Evolutionary conservation across 2,113 vertebrate species (phyloP).

Genomic region (Microcebus lehilahytsara): DNA sequence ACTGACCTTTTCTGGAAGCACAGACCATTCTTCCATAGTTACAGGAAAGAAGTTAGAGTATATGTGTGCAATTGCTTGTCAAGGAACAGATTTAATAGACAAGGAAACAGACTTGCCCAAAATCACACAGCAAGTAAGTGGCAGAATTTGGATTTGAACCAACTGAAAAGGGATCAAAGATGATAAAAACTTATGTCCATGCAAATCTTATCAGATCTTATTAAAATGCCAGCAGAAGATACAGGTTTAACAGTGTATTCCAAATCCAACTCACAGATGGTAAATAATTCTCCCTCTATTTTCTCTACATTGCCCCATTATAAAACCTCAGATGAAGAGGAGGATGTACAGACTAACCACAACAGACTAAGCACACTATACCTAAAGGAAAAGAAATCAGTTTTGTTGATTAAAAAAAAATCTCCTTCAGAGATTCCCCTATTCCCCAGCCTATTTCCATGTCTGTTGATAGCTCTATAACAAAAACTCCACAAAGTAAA

Average conservation of each 20-base stretch:
- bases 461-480: background rate
- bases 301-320: background rate
- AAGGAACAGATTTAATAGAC: background rate
- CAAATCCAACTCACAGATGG: background rate
- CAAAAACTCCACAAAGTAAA: conserved; percentile 23
- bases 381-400: background rate
- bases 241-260: background rate
- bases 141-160: conserved; percentile 25
- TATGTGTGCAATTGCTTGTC: background rate
- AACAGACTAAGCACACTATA: background rate
- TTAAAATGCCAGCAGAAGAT: background rate
- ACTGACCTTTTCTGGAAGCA: background rate
- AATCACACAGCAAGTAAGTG: background rate
- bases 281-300: conserved; percentile 14
- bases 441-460: background rate
- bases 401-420: conserved; percentile 33
- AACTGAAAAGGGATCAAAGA: conserved; percentile 17
- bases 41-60: background rate
- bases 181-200: background rate
- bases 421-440: background rate
- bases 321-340: background rate
- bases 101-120: background rate
- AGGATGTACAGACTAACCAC: background rate
- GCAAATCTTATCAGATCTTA: background rate
- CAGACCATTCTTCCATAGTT: background rate